These are phyloP conservation scores for Umimayanthus chanpuru DNA, from an alignment of 92 coral and sea anemone species.

Conservation along the genomic window DNA sequence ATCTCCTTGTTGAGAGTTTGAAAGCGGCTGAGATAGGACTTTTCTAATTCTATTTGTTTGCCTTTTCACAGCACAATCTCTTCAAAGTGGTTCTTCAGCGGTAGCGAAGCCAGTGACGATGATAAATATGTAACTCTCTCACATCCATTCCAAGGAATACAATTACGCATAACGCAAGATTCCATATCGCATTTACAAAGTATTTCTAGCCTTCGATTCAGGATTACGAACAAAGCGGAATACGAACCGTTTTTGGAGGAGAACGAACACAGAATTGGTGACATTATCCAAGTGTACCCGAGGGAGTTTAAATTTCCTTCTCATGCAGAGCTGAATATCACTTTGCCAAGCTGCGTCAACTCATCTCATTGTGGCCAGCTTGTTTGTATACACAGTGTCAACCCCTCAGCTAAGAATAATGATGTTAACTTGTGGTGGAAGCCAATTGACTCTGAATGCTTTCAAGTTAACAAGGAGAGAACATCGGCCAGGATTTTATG, in stretches of 20 bases:
- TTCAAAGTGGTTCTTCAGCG: slow-evolving; percentile 60
- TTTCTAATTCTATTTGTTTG: not conserved
- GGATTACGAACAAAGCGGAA: slow-evolving; percentile 63
- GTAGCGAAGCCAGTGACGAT: slow-evolving; percentile 35
- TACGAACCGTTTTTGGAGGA: slow-evolving; percentile 82
- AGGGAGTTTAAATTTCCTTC: slow-evolving; percentile 68
- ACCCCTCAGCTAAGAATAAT: slow-evolving; percentile 49
- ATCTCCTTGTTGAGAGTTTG: no score
- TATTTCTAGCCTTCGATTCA: slow-evolving; percentile 57
- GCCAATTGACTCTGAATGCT: slow-evolving; percentile 68
- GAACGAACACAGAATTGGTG: slow-evolving; percentile 74
- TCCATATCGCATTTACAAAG: slow-evolving; percentile 33
- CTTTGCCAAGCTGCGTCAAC: slow-evolving; percentile 72
- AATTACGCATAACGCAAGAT: slow-evolving; percentile 49
- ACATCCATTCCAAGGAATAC: slow-evolving; percentile 66
- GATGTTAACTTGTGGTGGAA: slow-evolving; percentile 66
- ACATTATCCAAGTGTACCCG: slow-evolving; percentile 79
- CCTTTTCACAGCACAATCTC: slow-evolving; percentile 60
- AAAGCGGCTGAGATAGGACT: not conserved
- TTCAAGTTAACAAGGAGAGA: slow-evolving; percentile 61
- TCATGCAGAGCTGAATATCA: slow-evolving; percentile 65
- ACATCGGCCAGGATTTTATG: slow-evolving; percentile 75
- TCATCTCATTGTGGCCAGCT: slow-evolving; percentile 75
- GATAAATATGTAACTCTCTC: slow-evolving; percentile 21
- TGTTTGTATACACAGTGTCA: slow-evolving; percentile 77